A percentile compares a stretch with the other conserved stretches of the same genome.
phyloP scores from a whole-genome alignment of 2,888 invertebrate genomes.

The Apodemia zela region DNA sequence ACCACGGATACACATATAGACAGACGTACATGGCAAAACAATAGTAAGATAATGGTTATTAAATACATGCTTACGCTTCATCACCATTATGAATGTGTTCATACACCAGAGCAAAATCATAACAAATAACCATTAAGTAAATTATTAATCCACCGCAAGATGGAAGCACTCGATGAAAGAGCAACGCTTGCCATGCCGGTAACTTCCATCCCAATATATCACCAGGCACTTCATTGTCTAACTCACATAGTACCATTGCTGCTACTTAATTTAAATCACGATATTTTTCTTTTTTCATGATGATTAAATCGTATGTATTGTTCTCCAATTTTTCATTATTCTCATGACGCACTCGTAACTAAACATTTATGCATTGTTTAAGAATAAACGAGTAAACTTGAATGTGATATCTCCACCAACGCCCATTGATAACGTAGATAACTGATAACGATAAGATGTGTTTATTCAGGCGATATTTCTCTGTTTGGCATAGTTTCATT shows the following conservation, averaged over 20 bases:
- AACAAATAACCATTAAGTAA: slow-evolving; percentile 84
- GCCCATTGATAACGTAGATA: slow-evolving; percentile 54
- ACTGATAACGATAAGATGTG: slow-evolving; percentile 69
- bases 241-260: slow-evolving; percentile 67
- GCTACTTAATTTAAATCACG: slow-evolving; percentile 11
- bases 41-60: no score
- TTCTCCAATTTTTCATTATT: background rate
- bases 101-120: slow-evolving; percentile 83
- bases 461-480: slow-evolving; percentile 52
- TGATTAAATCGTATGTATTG: slow-evolving; percentile 1
- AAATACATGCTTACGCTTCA: slow-evolving; percentile 59
- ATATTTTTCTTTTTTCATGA: slow-evolving; percentile 20
- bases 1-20: slow-evolving; percentile 1
- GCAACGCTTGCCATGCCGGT: slow-evolving; percentile 64
- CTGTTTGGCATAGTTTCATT: slow-evolving; percentile 43
- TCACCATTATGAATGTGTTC: slow-evolving; percentile 83
- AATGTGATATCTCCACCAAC: slow-evolving; percentile 44
- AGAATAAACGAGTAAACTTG: slow-evolving; percentile 41
- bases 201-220: slow-evolving; percentile 63
- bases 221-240: slow-evolving; percentile 63
- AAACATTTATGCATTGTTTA: slow-evolving; percentile 34
- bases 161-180: slow-evolving; percentile 64
- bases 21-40: background rate
- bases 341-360: background rate
- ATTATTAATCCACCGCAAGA: slow-evolving; percentile 79